phyloP scores from a whole-genome alignment of 2,888 invertebrate species.

The Xylota sylvarum region DNA sequence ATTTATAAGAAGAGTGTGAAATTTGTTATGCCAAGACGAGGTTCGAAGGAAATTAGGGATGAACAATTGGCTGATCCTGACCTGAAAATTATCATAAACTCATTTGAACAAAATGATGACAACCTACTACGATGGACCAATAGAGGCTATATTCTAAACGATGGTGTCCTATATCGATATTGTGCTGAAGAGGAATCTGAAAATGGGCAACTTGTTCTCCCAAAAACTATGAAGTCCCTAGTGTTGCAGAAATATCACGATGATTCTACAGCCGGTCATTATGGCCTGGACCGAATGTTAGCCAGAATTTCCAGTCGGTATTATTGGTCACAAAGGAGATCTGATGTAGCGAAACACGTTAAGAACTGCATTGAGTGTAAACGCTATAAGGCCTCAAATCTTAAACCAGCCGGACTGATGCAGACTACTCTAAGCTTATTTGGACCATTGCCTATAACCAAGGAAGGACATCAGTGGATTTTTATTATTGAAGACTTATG shows the following conservation, averaged over 20 bases:
- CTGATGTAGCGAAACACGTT: background rate
- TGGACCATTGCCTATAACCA: constrained; percentile 58
- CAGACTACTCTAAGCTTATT: constrained; percentile 70
- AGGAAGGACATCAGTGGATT: constrained; percentile 78
- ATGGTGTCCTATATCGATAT: constrained; percentile 9
- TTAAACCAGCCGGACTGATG: constrained; percentile 74
- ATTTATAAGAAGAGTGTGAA: constrained; percentile 1
- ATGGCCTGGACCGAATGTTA: constrained; percentile 24
- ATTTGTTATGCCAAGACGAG: constrained; percentile 15
- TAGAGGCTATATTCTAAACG: background rate
- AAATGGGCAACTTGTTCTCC: constrained; percentile 24
- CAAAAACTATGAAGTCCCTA: constrained; percentile 30
- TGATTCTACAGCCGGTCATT: constrained; percentile 22
- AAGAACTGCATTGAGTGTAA: constrained; percentile 65
- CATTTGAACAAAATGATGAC: too few relatives aligned
- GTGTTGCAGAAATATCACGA: constrained; percentile 66
- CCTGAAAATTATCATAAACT: too few relatives aligned
- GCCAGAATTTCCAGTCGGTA: background rate
- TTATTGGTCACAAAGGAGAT: constrained; percentile 23
- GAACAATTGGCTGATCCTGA: background rate
- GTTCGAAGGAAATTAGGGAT: background rate
- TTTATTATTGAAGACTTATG: constrained; percentile 79
- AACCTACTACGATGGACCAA: too few relatives aligned
- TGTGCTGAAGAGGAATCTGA: constrained; percentile 33
- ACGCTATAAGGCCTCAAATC: constrained; percentile 67